These are phyloP conservation scores for Conus ventricosus DNA, from an alignment of 1,140 invertebrate genomes.

Conservation along the genomic window DNA sequence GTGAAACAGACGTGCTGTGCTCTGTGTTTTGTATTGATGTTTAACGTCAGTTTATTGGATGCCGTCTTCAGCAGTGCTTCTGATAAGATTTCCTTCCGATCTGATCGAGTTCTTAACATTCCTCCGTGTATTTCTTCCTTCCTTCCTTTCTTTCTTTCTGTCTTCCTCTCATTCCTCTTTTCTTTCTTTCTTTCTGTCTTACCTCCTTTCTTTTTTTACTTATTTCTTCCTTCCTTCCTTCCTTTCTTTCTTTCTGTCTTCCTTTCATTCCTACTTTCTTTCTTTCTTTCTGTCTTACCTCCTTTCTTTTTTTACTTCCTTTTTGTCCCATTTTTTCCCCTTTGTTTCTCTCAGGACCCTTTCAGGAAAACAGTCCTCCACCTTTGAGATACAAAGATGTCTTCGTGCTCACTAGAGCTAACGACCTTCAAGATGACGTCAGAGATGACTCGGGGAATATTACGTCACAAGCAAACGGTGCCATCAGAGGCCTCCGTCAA, in stretches of 20 bases:
- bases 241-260: too few species aligned
- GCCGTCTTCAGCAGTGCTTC: too few species aligned
- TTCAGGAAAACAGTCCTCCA: background rate
- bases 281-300: too few species aligned
- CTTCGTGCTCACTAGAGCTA: background rate
- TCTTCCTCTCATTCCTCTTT: too few species aligned
- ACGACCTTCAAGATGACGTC: background rate
- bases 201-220: too few species aligned
- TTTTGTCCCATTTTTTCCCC: background rate
- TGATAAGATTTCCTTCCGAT: too few species aligned
- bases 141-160: background rate
- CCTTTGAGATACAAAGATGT: background rate
- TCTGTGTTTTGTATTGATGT: too few species aligned
- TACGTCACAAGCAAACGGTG: constrained; percentile 1
- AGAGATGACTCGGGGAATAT: background rate
- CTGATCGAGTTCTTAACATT: background rate
- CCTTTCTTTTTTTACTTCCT: too few species aligned
- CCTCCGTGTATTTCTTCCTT: constrained; percentile 30
- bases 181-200: too few species aligned
- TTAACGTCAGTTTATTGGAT: too few species aligned
- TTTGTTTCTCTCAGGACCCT: background rate
- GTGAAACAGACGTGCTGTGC: too few species aligned
- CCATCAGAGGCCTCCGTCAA: background rate
- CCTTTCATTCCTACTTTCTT: too few species aligned
- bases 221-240: constrained; percentile 27